Conservation (phyloP, 1,140 invertebrate genomes). For the Zophobas atratus region DNA sequence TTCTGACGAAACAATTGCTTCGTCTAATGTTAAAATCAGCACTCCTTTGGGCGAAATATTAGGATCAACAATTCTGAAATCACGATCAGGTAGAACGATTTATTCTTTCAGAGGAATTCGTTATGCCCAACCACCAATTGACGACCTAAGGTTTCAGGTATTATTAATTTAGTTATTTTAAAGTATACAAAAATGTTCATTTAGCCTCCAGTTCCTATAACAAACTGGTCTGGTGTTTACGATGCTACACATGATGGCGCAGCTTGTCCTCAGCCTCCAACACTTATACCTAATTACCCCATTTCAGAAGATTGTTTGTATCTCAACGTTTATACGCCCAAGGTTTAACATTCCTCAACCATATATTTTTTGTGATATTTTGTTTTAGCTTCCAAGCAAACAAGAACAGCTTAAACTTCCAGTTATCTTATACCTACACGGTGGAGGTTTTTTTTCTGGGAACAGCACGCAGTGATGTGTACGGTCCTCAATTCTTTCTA, state of each 20-base stretch:
- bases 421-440: constrained; percentile 71
- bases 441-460: constrained; percentile 61
- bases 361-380: background rate
- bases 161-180: constrained; percentile 65
- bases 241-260: constrained; percentile 74
- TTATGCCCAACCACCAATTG: constrained; percentile 76
- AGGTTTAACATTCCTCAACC: constrained; percentile 50
- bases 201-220: constrained; percentile 60
- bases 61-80: constrained; percentile 65
- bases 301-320: constrained; percentile 79
- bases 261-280: constrained; percentile 66
- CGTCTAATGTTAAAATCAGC: background rate
- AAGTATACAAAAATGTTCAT: background rate
- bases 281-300: constrained; percentile 64
- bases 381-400: background rate
- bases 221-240: constrained; percentile 73
- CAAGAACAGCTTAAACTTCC: constrained; percentile 49
- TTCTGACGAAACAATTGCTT: too few relatives aligned
- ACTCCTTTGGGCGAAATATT: constrained; percentile 66
- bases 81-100: constrained; percentile 70
- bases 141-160: constrained; percentile 75
- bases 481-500: constrained; percentile 69
- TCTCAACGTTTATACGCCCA: constrained; percentile 76
- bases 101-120: constrained; percentile 78
- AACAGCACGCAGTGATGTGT: constrained; percentile 56